Evolutionary conservation across 2,113 vertebrate genomes (phyloP).

Genomic region (Semnornis frantzii): DNA sequence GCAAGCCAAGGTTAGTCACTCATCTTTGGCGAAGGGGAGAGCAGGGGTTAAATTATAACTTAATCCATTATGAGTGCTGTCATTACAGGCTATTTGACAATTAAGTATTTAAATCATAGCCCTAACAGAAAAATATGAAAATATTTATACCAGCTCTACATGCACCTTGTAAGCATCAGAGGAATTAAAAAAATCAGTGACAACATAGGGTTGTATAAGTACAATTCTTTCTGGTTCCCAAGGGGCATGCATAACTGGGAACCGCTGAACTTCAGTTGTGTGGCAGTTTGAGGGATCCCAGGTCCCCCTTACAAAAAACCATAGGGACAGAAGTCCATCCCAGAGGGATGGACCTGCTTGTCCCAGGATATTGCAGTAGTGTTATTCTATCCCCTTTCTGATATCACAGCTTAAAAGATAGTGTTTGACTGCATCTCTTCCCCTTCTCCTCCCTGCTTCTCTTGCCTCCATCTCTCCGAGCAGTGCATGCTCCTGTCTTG

Average conservation of each 20-base stretch:
- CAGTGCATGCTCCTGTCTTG: no score
- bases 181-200: not conserved
- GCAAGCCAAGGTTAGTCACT: not conserved
- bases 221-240: not conserved
- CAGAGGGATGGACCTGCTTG: no score
- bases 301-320: no score
- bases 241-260: not conserved
- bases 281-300: no score
- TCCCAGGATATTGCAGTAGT: no score
- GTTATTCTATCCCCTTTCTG: no score
- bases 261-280: not conserved
- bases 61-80: not conserved
- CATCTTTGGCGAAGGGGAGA: not conserved
- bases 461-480: no score
- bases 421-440: no score
- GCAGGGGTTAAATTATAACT: not conserved
- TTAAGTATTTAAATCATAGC: not conserved
- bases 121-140: not conserved
- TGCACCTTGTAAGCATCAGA: not conserved
- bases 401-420: no score
- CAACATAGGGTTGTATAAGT: not conserved
- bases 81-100: conserved; percentile 2
- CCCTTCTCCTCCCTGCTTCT: no score
- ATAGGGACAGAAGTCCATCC: no score
- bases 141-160: not conserved